Conservation (phyloP, 2,888 invertebrate genomes). For the Perithous albicinctus region DNA sequence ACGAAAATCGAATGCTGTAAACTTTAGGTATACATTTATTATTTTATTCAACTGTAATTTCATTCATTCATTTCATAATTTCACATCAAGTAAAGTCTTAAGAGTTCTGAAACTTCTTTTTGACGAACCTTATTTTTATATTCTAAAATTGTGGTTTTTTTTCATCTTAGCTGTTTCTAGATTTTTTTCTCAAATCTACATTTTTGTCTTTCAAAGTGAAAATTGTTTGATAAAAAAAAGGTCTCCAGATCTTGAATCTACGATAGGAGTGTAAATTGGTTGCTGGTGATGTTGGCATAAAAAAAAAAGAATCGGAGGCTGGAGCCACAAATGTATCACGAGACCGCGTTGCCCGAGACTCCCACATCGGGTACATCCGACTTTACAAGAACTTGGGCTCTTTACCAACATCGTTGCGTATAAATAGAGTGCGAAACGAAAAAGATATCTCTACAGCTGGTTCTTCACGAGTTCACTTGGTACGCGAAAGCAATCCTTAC, state of each 20-base stretch:
- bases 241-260: neutral
- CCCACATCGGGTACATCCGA: slow-evolving; percentile 1
- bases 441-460: slow-evolving; percentile 15
- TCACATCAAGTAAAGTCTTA: too few species aligned
- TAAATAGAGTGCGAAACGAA: slow-evolving; percentile 47
- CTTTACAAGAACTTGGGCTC: slow-evolving; percentile 25
- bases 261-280: neutral
- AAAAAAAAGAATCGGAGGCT: neutral
- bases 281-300: neutral
- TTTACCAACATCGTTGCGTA: slow-evolving; percentile 41
- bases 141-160: too few species aligned
- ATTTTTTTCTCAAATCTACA: neutral
- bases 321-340: neutral
- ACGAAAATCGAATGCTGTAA: neutral
- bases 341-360: neutral
- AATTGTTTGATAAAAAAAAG: too few species aligned
- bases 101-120: too few species aligned
- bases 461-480: neutral
- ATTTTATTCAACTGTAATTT: neutral
- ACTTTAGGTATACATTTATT: neutral
- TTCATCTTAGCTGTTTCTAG: too few species aligned
- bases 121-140: too few species aligned
- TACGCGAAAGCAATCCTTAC: slow-evolving; percentile 2
- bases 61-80: too few species aligned
- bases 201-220: neutral